Percentiles rank a stretch among this genome's conserved stretches.
Evolutionary conservation across 2,113 vertebrate genomes (phyloP).

Genomic region (Otus sunia): DNA sequence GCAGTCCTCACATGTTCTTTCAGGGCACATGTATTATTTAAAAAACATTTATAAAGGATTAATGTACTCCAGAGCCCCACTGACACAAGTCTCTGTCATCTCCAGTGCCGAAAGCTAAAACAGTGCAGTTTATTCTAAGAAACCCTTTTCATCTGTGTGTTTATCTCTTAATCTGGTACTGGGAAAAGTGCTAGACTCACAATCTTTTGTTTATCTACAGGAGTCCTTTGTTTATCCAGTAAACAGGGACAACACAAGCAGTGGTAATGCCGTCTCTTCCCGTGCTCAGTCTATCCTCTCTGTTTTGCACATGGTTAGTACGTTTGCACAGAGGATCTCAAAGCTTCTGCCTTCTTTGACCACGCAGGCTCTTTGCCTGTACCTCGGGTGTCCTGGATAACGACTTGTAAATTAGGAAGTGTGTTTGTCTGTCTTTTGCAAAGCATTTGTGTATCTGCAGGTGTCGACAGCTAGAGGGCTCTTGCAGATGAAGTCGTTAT

Average conservation of each 20-base stretch:
- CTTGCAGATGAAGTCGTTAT: neutral
- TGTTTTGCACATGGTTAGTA: neutral
- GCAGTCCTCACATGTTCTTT: slow-evolving; percentile 18
- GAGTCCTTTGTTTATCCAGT: neutral
- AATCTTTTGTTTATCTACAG: slow-evolving; percentile 8
- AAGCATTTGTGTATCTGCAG: neutral
- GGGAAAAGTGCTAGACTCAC: neutral
- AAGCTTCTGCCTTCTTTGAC: neutral
- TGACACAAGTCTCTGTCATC: slow-evolving; percentile 45
- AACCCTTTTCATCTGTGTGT: neutral
- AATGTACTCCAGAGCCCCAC: slow-evolving; percentile 27
- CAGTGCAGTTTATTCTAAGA: neutral
- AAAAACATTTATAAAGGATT: slow-evolving; percentile 63
- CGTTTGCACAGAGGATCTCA: neutral
- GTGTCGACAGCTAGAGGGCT: neutral
- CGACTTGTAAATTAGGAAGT: neutral
- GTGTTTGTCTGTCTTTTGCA: neutral
- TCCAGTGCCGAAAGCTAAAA: slow-evolving; percentile 25
- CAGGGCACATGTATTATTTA: slow-evolving; percentile 56
- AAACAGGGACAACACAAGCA: neutral
- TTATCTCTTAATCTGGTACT: neutral
- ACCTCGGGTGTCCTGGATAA: neutral
- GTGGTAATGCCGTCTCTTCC: neutral
- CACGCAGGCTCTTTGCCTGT: neutral
- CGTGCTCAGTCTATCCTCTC: neutral